A percentile compares a stretch with the other conserved stretches of the same genome.
These are phyloP conservation scores for Scylla paramamosain DNA, from an alignment of 1,140 invertebrate genomes.

Conservation along the genomic window DNA sequence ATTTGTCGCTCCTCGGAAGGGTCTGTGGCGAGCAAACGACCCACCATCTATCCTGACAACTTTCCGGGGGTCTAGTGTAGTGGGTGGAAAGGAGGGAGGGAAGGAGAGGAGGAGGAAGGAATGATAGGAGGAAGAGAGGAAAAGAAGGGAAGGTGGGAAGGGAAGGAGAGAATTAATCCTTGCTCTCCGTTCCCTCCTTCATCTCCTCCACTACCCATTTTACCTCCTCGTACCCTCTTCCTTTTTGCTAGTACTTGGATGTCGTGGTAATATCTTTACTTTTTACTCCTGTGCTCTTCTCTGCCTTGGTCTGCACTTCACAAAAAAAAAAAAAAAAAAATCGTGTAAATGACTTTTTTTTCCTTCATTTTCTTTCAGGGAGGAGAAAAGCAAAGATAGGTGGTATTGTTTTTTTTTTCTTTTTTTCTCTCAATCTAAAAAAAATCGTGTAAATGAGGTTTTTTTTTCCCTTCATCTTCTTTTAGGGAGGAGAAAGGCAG, in stretches of 20 bases:
- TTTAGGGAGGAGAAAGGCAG: no score
- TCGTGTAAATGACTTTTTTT: no score
- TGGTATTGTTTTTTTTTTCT: no score
- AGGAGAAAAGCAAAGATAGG: no score
- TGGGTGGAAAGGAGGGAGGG: not conserved
- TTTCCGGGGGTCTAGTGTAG: slow-evolving; percentile 22
- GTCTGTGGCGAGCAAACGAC: slow-evolving; percentile 41
- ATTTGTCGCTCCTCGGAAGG: slow-evolving; percentile 38
- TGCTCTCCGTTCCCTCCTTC: slow-evolving; percentile 16
- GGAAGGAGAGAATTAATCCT: not conserved
- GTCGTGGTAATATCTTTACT: not conserved
- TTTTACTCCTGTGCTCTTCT: not conserved
- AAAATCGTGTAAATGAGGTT: no score
- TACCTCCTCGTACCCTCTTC: not conserved
- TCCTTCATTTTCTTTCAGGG: no score
- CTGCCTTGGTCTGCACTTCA: not conserved
- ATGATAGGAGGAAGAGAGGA: not conserved
- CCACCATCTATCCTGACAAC: not conserved
- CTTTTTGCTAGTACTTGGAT: slow-evolving; percentile 1
- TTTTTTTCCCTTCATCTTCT: no score
- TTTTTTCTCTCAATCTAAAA: no score
- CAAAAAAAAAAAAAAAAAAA: no score
- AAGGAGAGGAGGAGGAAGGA: no score
- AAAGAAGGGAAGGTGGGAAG: not conserved
- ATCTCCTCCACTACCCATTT: slow-evolving; percentile 2